Conservation (phyloP, 2,888 invertebrate genomes). For the Trissolcus brochymenae region DNA sequence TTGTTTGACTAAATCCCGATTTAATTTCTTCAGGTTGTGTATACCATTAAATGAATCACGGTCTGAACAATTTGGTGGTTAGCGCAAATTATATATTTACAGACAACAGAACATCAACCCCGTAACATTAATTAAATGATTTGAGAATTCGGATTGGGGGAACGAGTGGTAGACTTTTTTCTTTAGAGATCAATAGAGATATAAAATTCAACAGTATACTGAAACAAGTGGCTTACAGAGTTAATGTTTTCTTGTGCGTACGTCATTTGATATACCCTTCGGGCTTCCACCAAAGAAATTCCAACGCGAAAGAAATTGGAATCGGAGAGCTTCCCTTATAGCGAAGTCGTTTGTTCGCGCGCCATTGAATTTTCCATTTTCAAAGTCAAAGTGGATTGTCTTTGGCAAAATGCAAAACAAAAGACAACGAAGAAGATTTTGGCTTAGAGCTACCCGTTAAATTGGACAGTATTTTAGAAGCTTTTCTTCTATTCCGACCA, state of each 20-base stretch:
- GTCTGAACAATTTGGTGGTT: constrained; percentile 1
- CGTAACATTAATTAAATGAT: no score
- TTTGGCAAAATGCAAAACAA: constrained; percentile 50
- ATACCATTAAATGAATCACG: constrained; percentile 16
- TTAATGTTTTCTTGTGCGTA: constrained; percentile 38
- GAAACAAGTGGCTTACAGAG: constrained; percentile 22
- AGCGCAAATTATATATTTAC: no score
- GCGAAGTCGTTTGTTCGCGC: constrained; percentile 54
- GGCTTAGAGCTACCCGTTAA: constrained; percentile 41
- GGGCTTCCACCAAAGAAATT: constrained; percentile 28
- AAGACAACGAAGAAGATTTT: constrained; percentile 43
- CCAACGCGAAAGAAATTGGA: constrained; percentile 52
- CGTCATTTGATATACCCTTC: constrained; percentile 42
- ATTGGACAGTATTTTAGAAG: constrained; percentile 39
- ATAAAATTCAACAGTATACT: constrained; percentile 9
- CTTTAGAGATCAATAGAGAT: no score
- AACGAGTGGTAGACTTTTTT: no score
- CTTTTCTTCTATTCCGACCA: constrained; percentile 36
- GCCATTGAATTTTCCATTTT: constrained; percentile 58
- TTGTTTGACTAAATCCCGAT: constrained; percentile 38
- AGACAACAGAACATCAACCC: no score
- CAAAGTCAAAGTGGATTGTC: constrained; percentile 57
- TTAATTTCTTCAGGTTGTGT: constrained; percentile 32
- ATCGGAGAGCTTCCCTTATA: constrained; percentile 55
- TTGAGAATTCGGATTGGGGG: no score